These are phyloP conservation scores for Cettia cetti DNA, from an alignment of 2,113 vertebrate species.

Conservation along the genomic window DNA sequence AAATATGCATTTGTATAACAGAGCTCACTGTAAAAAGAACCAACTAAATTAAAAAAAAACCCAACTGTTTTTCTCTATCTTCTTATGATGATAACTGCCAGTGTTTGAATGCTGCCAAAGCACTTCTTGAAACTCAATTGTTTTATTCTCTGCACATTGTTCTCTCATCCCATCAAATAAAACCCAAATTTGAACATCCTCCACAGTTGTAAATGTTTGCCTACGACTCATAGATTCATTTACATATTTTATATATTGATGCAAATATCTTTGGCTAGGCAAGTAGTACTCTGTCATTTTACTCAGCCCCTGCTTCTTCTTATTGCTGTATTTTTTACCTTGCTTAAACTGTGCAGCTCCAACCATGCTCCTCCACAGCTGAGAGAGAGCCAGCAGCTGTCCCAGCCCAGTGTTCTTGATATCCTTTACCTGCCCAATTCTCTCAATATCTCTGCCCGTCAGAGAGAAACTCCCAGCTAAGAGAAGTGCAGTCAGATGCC, in stretches of 20 bases:
- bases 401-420: too few relatives aligned
- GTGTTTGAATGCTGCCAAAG: constrained; percentile 18
- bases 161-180: not conserved
- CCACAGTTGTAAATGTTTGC: constrained; percentile 39
- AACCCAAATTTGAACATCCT: constrained; percentile 22
- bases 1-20: constrained; percentile 5
- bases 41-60: not conserved
- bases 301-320: not conserved
- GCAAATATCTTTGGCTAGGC: constrained; percentile 20
- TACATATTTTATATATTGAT: constrained; percentile 53
- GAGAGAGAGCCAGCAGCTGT: not conserved
- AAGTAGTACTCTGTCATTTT: not conserved
- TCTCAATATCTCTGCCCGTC: accelerated
- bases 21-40: not conserved
- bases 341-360: not conserved
- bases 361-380: accelerated
- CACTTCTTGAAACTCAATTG: constrained; percentile 27
- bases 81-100: not conserved
- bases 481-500: too few relatives aligned
- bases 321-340: not conserved
- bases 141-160: constrained; percentile 31
- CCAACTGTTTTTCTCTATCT: not conserved
- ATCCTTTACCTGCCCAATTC: not conserved
- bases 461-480: not conserved
- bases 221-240: not conserved